Evolutionary conservation across 1,140 invertebrate genomes (phyloP), one percentile per base, ranked within the genome.

Genomic region (Drosophila pandora): DNA sequence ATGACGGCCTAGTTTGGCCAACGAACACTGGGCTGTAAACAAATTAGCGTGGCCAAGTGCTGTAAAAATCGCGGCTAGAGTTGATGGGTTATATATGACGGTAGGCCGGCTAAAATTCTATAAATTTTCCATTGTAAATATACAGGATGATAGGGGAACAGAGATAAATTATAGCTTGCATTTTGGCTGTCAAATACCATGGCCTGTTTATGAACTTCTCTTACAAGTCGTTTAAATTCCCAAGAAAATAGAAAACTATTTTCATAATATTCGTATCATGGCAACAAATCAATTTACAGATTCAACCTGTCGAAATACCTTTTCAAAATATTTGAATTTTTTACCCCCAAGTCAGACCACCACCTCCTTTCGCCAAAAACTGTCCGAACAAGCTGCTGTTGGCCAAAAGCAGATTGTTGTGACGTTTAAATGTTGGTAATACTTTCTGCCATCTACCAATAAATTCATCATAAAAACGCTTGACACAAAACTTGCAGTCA

Each of bases 401-500:
- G 41, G 34, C 57, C 52, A 57, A 39, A 62, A 67, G 60, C 37
- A 76, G 30, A 71, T 76, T 79, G 76, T 79, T 79, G 12, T 74
- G 76, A 72, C 80, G 72, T 61, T 79, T 62, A 41, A 61, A 56
- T 75, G 45, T 57, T 49, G 48, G 48, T 55, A 63, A 45, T 57
- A 69, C 61, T 63, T 49, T 48, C 52, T 30, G 37, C 47, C 47
- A 50, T 39, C 48, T 54, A 69, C 63, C 77, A 87, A 81, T 87
- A 87, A 87, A 81, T 65, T 77, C 77, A 37, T 73, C 81, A 73
- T 37, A 60, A 37, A 60, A 65, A 50, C 52, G 55, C 48, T 76
- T 79, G 61, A 59, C 81, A 76, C 62, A 67, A 73, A 80, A 28
- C 76, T 79, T 76, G 39, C 61, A 45, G 58, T 76, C 71, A 62